Evolutionary conservation across 2,888 invertebrate species (phyloP).

Genomic region (Epirrita christyi): DNA sequence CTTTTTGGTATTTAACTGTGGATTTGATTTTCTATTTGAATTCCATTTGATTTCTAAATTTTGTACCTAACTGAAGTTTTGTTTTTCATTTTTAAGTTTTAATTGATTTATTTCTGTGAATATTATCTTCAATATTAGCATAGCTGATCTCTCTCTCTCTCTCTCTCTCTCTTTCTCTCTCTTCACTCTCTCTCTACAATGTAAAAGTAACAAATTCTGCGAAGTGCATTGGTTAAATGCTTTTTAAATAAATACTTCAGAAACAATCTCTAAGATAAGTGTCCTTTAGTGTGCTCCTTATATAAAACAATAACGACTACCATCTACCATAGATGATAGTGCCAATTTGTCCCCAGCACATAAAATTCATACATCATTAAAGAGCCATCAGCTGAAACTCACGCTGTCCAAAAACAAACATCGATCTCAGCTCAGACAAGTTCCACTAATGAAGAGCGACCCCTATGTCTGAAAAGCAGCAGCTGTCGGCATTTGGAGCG

Average conservation of each 20-base stretch:
- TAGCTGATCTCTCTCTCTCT: too few relatives aligned
- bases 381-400: constrained; percentile 69
- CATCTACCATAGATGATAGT: constrained; percentile 11
- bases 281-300: not conserved
- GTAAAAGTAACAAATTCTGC: too few relatives aligned
- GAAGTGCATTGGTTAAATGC: too few relatives aligned
- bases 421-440: constrained; percentile 82
- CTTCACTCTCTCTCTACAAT: too few relatives aligned
- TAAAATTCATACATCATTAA: constrained; percentile 75
- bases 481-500: constrained; percentile 82
- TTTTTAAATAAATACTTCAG: too few relatives aligned
- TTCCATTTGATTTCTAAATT: constrained; percentile 9
- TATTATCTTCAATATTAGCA: too few relatives aligned
- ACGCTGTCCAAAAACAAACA: constrained; percentile 82
- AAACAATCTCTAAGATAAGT: not conserved
- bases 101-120: too few relatives aligned
- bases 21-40: constrained; percentile 40
- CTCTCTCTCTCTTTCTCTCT: too few relatives aligned
- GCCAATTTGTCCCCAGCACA: constrained; percentile 43
- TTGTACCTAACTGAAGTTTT: too few relatives aligned
- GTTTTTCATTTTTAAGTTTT: too few relatives aligned
- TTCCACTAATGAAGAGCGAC: constrained; percentile 81
- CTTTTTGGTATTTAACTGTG: constrained; percentile 49
- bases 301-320: not conserved
- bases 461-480: constrained; percentile 80